A percentile compares a stretch with the other conserved stretches of the same genome.
Evolutionary conservation across 2,888 invertebrate genomes (phyloP).

Genomic region (Nasonovia ribisnigri): DNA sequence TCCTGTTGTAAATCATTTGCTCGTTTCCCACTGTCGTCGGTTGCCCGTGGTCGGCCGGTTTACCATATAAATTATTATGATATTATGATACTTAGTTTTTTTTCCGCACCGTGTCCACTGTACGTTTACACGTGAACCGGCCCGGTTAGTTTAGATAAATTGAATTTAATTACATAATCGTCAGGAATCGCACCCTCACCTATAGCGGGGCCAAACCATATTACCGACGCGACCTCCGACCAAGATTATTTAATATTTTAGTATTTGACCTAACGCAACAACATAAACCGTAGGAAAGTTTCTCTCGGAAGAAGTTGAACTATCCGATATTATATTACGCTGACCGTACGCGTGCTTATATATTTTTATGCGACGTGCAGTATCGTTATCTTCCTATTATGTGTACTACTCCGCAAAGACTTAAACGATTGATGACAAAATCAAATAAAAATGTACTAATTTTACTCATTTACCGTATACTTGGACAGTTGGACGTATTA

Average conservation of each 20-base stretch:
- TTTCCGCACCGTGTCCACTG: not conserved
- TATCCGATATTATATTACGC: not conserved
- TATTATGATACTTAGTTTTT: not conserved
- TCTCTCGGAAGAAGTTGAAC: not conserved
- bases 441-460: not conserved
- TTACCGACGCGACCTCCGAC: not conserved
- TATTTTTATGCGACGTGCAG: not conserved
- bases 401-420: not conserved
- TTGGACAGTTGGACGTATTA: not conserved
- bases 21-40: conserved; percentile 49
- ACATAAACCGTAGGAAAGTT: not conserved
- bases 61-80: conserved; percentile 1
- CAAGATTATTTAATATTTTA: not conserved
- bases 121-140: not conserved
- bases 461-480: not conserved
- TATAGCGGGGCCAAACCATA: not conserved
- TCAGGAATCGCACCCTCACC: conserved; percentile 43
- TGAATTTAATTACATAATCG: conserved; percentile 55
- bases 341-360: not conserved
- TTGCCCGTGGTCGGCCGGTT: not conserved
- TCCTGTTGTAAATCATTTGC: conserved; percentile 57
- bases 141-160: conserved; percentile 27
- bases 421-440: not conserved
- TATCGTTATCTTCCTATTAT: not conserved
- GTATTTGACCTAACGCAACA: conserved; percentile 23